A percentile compares a stretch with the other conserved stretches of the same genome.
Conservation (phyloP, 2,888 invertebrate species). For the Oligia fasciuncula region DNA sequence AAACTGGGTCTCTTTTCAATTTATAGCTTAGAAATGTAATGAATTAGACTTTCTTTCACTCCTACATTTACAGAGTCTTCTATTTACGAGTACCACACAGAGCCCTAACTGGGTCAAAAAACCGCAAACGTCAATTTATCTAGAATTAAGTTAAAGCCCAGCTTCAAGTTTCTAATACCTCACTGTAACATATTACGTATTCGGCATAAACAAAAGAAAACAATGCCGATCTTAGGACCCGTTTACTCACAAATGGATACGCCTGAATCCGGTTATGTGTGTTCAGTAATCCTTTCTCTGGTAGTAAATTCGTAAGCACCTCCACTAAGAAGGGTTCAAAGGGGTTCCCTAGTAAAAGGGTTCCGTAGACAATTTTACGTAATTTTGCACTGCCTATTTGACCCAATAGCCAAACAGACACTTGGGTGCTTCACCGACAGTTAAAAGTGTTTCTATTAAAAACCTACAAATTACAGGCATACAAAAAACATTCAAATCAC, state of each 20-base stretch:
- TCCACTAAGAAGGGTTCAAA: conserved; percentile 53
- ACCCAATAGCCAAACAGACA: too few species aligned
- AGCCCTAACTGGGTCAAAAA: conserved; percentile 3
- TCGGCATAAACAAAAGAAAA: conserved; percentile 55
- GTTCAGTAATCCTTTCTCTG: conserved; percentile 59
- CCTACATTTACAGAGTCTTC: not conserved
- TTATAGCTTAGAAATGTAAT: not conserved
- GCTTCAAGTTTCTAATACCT: conserved; percentile 15
- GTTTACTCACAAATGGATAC: conserved; percentile 48
- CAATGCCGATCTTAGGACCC: conserved; percentile 41
- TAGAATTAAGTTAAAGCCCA: not conserved
- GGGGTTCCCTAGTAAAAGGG: conserved; percentile 42
- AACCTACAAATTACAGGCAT: not conserved
- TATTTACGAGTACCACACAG: not conserved
- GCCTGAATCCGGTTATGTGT: conserved; percentile 61
- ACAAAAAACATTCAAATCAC: not conserved
- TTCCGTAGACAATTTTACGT: not conserved
- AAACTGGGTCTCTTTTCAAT: not conserved
- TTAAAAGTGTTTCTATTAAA: too few species aligned
- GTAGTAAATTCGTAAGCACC: conserved; percentile 60
- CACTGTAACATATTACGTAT: not conserved
- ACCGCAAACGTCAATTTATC: not conserved
- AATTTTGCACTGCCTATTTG: not conserved
- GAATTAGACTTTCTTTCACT: conserved; percentile 1
- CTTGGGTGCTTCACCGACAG: too few species aligned